A percentile compares a stretch with the other conserved stretches of the same genome.
Evolutionary conservation across 2,888 invertebrate genomes (phyloP).

Genomic region (Scelioninae gen. 1): DNA sequence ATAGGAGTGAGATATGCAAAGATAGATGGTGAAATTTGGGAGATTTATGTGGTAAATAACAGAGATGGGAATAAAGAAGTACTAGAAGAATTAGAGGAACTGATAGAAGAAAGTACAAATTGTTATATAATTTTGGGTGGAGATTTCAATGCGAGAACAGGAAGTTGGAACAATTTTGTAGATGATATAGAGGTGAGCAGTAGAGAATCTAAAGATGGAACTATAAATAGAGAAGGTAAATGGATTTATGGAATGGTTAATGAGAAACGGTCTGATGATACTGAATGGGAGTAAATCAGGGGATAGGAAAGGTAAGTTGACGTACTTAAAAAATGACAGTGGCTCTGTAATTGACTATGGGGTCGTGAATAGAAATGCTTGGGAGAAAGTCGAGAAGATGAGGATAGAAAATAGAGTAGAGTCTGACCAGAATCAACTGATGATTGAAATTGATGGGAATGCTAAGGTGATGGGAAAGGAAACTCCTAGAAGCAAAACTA

Average conservation of each 20-base stretch:
- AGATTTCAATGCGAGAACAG: too few species aligned
- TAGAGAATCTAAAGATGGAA: background rate
- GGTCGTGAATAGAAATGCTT: background rate
- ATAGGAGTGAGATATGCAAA: too few species aligned
- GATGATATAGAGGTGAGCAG: background rate
- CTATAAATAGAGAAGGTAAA: slow-evolving; percentile 1
- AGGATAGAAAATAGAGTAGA: background rate
- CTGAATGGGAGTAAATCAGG: background rate
- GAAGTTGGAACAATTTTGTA: background rate
- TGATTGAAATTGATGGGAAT: too few species aligned
- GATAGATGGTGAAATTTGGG: background rate
- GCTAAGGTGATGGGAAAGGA: too few species aligned
- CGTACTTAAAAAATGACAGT: background rate
- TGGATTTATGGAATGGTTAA: background rate
- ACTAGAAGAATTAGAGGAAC: too few species aligned
- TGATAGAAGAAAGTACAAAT: too few species aligned
- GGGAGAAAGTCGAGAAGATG: background rate
- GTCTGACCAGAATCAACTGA: too few species aligned
- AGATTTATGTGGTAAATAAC: background rate
- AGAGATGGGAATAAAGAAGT: background rate
- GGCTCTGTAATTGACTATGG: slow-evolving; percentile 8
- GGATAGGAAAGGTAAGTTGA: slow-evolving; percentile 10
- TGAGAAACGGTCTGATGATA: background rate
- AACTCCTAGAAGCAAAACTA: too few species aligned
- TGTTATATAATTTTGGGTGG: too few species aligned